These are phyloP conservation scores for Margaritifera margaritifera DNA, from an alignment of 2,888 invertebrate species.

Conservation along the genomic window DNA sequence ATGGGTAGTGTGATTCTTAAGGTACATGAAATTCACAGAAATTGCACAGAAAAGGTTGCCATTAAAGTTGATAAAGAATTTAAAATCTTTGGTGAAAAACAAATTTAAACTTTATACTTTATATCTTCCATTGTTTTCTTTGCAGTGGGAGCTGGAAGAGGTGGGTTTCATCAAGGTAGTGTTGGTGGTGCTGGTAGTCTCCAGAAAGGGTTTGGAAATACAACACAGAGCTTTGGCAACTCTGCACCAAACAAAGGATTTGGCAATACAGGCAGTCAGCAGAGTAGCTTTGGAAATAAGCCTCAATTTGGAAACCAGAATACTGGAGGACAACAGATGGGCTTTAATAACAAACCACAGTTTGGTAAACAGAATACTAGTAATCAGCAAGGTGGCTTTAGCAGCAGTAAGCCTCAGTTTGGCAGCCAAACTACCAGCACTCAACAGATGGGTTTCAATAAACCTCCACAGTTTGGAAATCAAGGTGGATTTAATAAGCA, in stretches of 20 bases:
- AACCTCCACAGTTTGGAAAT: not conserved
- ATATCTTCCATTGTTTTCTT: too few species aligned
- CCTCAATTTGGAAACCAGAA: constrained; percentile 11
- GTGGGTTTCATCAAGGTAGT: constrained; percentile 15
- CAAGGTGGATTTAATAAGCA: constrained; percentile 12
- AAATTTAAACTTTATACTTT: too few species aligned
- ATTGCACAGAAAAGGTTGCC: too few species aligned
- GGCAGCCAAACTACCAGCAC: constrained; percentile 17
- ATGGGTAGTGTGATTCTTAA: not conserved
- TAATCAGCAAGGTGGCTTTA: constrained; percentile 19
- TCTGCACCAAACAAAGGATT: constrained; percentile 1
- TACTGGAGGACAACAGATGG: not conserved
- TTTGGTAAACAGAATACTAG: constrained; percentile 18
- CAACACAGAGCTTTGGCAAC: not conserved
- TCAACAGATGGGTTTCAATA: constrained; percentile 18
- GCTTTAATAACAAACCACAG: too few species aligned
- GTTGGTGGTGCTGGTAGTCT: constrained; percentile 20
- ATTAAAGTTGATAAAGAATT: too few species aligned
- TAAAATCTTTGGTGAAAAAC: too few species aligned
- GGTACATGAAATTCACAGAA: not conserved
- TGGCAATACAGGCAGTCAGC: constrained; percentile 7
- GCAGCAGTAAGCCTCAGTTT: constrained; percentile 11
- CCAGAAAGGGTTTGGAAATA: constrained; percentile 13
- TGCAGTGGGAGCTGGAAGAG: constrained; percentile 18
- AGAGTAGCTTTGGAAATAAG: constrained; percentile 9